Evolutionary conservation across 2,113 vertebrate species (phyloP).

Genomic region (Aptenodytes patagonicus): DNA sequence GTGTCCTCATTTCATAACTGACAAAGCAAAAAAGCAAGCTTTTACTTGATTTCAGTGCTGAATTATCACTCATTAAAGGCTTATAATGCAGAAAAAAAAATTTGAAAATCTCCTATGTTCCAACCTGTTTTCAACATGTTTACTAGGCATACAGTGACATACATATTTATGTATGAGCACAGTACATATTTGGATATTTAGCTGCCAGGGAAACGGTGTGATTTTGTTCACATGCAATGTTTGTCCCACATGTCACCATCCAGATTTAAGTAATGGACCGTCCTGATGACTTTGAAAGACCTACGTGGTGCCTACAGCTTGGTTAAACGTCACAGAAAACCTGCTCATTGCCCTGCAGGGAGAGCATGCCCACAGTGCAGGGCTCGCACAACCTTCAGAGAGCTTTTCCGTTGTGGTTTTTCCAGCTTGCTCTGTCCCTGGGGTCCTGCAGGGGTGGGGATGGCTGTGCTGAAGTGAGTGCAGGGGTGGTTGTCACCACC

Average conservation of each 20-base stretch:
- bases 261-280: not conserved
- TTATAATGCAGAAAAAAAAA: not conserved
- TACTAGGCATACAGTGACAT: not conserved
- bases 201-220: not conserved
- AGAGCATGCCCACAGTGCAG: not conserved
- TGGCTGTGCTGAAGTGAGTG: not conserved
- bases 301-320: not conserved
- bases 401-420: not conserved
- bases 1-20: not conserved
- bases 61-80: not conserved
- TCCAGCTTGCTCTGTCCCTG: not conserved
- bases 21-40: not conserved
- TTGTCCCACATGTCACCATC: not conserved
- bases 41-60: not conserved
- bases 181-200: not conserved
- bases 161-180: not conserved
- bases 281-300: not conserved
- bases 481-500: rapidly evolving
- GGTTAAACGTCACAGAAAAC: not conserved
- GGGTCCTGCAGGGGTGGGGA: rapidly evolving
- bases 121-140: not conserved
- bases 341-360: not conserved
- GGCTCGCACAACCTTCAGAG: not conserved
- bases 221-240: not conserved
- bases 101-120: not conserved